Evolutionary conservation across 2,797 vertebrate species (phyloP), one percentile per base, ranked within the genome.

Genomic region (Falco biarmicus): DNA sequence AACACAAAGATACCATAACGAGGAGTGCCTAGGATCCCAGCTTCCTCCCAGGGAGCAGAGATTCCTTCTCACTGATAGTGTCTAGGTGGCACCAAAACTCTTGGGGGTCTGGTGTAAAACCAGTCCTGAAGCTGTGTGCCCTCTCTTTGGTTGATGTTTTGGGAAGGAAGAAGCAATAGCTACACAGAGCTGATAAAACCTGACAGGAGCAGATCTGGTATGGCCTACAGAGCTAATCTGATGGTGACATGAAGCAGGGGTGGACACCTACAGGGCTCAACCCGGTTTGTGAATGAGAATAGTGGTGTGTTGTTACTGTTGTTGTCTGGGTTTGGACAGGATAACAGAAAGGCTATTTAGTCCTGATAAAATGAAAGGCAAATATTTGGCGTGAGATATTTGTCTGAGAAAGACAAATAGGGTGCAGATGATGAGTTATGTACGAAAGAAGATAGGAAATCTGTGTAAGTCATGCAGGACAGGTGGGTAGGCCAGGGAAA

Each of bases 361-460:
- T 90, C 82, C 73, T 87, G 84, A 66, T 57, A 70, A 63, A 82
- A 56, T 74, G 74, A 91, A 95, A 90, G 85, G 60, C 93, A 97
- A 96, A 96, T 95, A 93, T 95, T 96, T 95, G 77, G 28, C 79
- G 11, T 45, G 56, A 92, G 84, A 90, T 93, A 70, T 92, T 92
- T 94, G 84, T 63, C 95, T 70, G 74, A 87, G 93, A 94, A 93
- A 90, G 92, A 84, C 63, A 97, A 94, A 95, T 82, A 94, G 69
- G 92, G 86, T 77, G 92, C 94, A 86, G 63, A 59, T 84, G 81
- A 93, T 83, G 86, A 94, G 78, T 73, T 95, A 66, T 0, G 0
- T 83, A 64, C 25, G 50, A 93, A 89, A 85, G 51, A 87, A 92
- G 80, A 87, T 87, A 95, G 84, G 74, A 96, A 90, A 95, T 87